Evolutionary conservation across 2,797 vertebrate genomes (phyloP), one percentile per base, ranked within the genome.

Genomic region (Falco columbarius): DNA sequence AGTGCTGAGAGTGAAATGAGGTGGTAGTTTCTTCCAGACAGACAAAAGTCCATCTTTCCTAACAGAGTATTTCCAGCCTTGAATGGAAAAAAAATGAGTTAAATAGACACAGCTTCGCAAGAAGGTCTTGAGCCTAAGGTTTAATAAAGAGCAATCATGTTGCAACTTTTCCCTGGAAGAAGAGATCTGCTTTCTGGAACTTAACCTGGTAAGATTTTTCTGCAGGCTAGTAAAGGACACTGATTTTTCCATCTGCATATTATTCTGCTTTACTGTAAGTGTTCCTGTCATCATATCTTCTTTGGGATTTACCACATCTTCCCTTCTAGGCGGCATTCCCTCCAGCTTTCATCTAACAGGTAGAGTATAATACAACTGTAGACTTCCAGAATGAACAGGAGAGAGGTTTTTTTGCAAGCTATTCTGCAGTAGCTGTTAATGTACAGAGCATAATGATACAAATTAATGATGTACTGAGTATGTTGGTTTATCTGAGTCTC

Each of bases 401-500:
- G 26, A 81, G 30, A 34, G 13, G 3, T 1, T 8, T 32, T 44
- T 29, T 84, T 89, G 34, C 22, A 72, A 68, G 46, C 22, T 81
- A 10, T 54, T 91, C 29, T 81, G 30, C 58, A n/a, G 44, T 75
- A 85, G 34, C 51, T 91, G 42, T 65, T 91, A 86, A 86, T 3
- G 7, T 58, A 62, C 12, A 61, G 19, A 71, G 11, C 38, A 44
- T 58, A 82, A 74, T 16, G 52, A 63, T 68, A 61, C 12, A 59
- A 32, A 67, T 34, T 71, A 86, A 77, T 38, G 56, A 75, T 62
- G 22, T 71, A 68, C 75, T 66, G 42, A 87, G 55, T 85, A 81
- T 55, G 34, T 87, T 85, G 65, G 70, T 82, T 96, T 96, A 87
- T 89, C 61, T 91, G 74, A 73, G 27, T 74, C 34, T 80, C 32